Percentiles rank a stretch among this genome's conserved stretches.
Conservation (phyloP, 64 coral and sea anemone genomes). For the Stylophora pistillata region DNA sequence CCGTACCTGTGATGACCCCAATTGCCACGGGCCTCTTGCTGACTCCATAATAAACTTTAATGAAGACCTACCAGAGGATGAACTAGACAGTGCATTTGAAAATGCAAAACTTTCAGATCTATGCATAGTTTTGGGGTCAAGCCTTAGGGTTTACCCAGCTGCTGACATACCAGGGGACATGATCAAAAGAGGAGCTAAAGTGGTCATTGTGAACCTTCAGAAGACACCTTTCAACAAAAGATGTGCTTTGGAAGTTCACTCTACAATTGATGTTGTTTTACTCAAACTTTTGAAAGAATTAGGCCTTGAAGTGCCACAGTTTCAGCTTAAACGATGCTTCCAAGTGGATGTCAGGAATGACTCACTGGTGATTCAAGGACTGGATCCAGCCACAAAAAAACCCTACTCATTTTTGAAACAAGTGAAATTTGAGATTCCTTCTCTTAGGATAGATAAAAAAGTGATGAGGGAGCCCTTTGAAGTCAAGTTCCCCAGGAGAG, state of each 20-base stretch:
- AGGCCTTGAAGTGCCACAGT: slow-evolving; percentile 34
- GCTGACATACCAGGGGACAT: slow-evolving; percentile 68
- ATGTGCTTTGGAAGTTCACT: slow-evolving; percentile 66
- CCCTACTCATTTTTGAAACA: slow-evolving; percentile 61
- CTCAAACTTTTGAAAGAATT: slow-evolving; percentile 55
- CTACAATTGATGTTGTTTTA: slow-evolving; percentile 50
- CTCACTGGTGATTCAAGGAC: slow-evolving; percentile 50
- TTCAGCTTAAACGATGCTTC: slow-evolving; percentile 63
- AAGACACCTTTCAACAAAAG: slow-evolving; percentile 65
- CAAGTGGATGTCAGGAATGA: slow-evolving; percentile 32
- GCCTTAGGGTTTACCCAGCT: slow-evolving; percentile 62
- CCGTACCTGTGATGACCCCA: slow-evolving; percentile 44
- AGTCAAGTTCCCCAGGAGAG: slow-evolving; percentile 40
- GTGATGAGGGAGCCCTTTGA: slow-evolving; percentile 58
- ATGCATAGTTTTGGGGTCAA: slow-evolving; percentile 67
- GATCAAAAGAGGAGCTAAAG: slow-evolving; percentile 60
- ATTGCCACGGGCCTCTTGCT: slow-evolving; percentile 49
- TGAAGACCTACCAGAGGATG: slow-evolving; percentile 66
- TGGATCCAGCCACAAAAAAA: slow-evolving; percentile 29
- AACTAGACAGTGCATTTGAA: slow-evolving; percentile 39
- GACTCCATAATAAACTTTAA: slow-evolving; percentile 72
- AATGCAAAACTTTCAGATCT: slow-evolving; percentile 40
- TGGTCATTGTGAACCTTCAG: slow-evolving; percentile 70
- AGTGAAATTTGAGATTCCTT: slow-evolving; percentile 19
- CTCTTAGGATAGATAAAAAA: slow-evolving; percentile 24